Percentiles rank a stretch among this genome's conserved stretches.
These are phyloP conservation scores for Xenentodon cancila DNA, from an alignment of 2,797 vertebrate genomes.

Conservation along the genomic window DNA sequence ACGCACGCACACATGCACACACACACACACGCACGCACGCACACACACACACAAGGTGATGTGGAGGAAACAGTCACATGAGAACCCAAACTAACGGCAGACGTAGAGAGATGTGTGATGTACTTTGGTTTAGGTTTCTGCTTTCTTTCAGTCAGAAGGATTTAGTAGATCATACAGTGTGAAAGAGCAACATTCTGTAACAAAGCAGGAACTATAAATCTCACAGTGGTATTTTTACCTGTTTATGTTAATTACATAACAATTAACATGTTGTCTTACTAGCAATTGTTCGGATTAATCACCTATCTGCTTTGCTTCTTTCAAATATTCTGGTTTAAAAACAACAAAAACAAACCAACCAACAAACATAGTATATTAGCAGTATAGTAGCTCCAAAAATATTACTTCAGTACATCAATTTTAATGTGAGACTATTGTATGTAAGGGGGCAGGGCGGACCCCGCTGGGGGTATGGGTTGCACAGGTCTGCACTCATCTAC, in stretches of 20 bases:
- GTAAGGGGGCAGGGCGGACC: too few species aligned
- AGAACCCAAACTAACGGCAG: not conserved
- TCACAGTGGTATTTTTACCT: not conserved
- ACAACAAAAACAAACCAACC: too few species aligned
- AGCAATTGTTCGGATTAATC: too few species aligned
- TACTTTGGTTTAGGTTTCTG: not conserved
- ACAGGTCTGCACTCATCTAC: too few species aligned
- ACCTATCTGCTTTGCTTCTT: too few species aligned
- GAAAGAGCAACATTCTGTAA: not conserved
- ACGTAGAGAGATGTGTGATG: not conserved
- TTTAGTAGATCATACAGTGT: not conserved
- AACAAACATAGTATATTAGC: too few species aligned
- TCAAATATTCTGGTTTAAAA: too few species aligned
- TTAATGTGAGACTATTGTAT: too few species aligned
- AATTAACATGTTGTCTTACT: too few species aligned
- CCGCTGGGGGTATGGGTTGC: too few species aligned
- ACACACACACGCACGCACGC: slow-evolving; percentile 18
- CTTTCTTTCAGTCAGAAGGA: not conserved
- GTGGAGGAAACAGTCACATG: not conserved
- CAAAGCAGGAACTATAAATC: not conserved
- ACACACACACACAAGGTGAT: not conserved
- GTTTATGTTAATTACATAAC: not conserved
- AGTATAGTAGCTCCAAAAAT: too few species aligned
- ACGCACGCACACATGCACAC: not conserved
- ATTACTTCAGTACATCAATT: too few species aligned